These are phyloP conservation scores for Heloderma charlesbogerti DNA, from an alignment of 2,113 vertebrate species.

Conservation along the genomic window DNA sequence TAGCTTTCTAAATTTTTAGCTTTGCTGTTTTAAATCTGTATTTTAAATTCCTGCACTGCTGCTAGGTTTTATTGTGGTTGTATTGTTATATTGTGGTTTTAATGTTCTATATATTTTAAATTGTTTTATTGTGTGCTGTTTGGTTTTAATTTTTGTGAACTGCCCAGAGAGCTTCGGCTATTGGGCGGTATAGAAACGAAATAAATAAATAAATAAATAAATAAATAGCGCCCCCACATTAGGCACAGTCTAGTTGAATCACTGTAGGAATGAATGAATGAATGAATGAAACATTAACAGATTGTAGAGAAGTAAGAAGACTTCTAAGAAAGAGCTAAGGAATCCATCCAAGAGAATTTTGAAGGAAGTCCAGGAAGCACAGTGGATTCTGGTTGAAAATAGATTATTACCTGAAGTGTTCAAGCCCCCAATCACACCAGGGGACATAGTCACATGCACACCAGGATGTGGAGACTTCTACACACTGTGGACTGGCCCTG, in stretches of 20 bases:
- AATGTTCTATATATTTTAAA: no score
- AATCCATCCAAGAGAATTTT: conserved; percentile 16
- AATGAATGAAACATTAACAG: background rate
- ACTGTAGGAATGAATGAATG: background rate
- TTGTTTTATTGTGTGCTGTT: no score
- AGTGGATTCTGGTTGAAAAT: background rate
- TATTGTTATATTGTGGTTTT: no score
- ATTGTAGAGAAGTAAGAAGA: background rate
- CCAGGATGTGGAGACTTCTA: background rate
- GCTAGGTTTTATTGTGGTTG: no score
- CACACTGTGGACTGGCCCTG: background rate
- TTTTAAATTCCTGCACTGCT: no score
- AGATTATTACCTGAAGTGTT: background rate
- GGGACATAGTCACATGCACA: background rate
- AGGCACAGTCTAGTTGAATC: background rate
- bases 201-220: no score
- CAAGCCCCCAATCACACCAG: background rate
- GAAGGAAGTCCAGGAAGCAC: background rate
- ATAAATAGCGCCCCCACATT: background rate
- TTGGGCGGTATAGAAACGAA: no score
- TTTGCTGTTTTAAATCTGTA: no score
- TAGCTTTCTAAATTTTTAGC: no score
- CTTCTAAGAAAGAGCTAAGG: background rate
- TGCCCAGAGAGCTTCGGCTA: no score
- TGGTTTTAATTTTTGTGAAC: no score